Conservation (phyloP, 2,113 vertebrate species). For the Calyptommatus sinebrachiatus region DNA sequence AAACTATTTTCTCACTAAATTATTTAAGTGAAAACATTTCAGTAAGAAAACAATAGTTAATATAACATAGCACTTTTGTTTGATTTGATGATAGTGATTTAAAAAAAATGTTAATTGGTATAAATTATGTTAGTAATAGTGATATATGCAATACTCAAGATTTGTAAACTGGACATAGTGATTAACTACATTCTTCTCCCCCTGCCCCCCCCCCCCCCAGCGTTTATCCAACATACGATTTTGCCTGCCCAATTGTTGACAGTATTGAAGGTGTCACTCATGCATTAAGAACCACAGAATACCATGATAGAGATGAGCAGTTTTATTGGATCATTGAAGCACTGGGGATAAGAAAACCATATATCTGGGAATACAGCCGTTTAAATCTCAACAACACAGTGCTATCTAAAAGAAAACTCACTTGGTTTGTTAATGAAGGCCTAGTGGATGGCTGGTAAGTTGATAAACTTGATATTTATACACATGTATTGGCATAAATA, state of each 20-base stretch:
- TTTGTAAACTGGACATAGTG: not conserved
- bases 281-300: conserved; percentile 94
- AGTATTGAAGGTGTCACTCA: conserved; percentile 96
- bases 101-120: not conserved
- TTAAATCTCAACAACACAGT: conserved; percentile 98
- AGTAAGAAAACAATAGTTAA: not conserved
- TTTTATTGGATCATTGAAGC: conserved; percentile 95
- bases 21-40: not conserved
- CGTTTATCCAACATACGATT: conserved; percentile 95
- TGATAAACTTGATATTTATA: not conserved
- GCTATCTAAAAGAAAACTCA: conserved; percentile 95
- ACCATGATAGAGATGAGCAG: conserved; percentile 96
- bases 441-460: conserved; percentile 97
- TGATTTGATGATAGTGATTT: not conserved
- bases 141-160: not conserved
- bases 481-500: not conserved
- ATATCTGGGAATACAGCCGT: conserved; percentile 95
- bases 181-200: not conserved
- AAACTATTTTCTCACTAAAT: not conserved
- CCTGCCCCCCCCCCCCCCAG: conserved; percentile 57
- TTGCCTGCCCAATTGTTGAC: conserved; percentile 97
- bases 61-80: not conserved
- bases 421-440: conserved; percentile 96
- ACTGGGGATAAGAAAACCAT: conserved; percentile 86
- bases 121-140: not conserved